Evolutionary conservation across 2,888 invertebrate species (phyloP).

Genomic region (Physocephala rufipes): DNA sequence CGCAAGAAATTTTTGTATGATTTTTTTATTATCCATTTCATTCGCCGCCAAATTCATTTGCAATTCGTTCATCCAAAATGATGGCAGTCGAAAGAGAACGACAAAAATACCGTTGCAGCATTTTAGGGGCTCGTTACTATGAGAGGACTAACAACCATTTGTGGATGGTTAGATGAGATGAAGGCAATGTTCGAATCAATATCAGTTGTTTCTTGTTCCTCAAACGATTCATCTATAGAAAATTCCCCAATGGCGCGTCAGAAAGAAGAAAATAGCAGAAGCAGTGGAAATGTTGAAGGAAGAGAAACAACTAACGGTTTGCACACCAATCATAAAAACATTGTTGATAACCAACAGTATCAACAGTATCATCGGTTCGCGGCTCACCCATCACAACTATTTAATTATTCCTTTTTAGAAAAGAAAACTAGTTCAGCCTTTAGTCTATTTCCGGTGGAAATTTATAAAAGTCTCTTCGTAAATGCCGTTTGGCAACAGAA

Average conservation of each 20-base stretch:
- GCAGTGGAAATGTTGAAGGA: neutral
- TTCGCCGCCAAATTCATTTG: too few relatives aligned
- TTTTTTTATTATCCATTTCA: neutral
- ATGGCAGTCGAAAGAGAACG: too few relatives aligned
- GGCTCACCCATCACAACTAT: neutral
- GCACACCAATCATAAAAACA: conserved; percentile 10
- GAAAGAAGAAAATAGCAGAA: conserved; percentile 26
- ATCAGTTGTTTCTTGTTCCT: conserved; percentile 42
- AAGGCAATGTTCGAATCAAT: conserved; percentile 35
- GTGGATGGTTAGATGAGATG: too few relatives aligned
- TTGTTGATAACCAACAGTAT: neutral
- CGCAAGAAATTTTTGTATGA: neutral
- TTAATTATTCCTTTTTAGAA: neutral
- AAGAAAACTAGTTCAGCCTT: conserved; percentile 64
- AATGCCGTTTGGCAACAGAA: conserved; percentile 72
- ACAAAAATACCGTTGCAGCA: conserved; percentile 5
- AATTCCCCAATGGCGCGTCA: conserved; percentile 15
- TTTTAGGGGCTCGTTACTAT: conserved; percentile 1
- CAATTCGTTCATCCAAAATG: neutral
- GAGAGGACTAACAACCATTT: neutral
- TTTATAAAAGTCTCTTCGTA: conserved; percentile 82
- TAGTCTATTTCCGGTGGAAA: conserved; percentile 75
- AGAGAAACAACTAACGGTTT: neutral
- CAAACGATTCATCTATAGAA: conserved; percentile 40
- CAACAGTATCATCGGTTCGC: conserved; percentile 20